Percentiles rank a stretch among this genome's conserved stretches.
These are phyloP conservation scores for Acropternis orthonyx DNA, from an alignment of 2,797 vertebrate genomes.

Conservation along the genomic window DNA sequence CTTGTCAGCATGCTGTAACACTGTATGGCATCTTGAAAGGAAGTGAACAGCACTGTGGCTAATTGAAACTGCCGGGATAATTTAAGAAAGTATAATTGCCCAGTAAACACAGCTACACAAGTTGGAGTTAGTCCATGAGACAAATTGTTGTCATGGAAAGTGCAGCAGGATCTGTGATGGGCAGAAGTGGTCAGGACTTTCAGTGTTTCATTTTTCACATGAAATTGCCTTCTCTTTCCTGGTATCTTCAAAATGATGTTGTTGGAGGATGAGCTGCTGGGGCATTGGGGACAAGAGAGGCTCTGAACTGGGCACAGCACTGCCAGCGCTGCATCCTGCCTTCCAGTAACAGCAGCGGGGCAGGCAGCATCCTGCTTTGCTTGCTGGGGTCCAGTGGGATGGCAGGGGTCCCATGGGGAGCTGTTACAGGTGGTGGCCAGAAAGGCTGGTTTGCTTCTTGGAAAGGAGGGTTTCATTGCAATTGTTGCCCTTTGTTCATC, in stretches of 20 bases:
- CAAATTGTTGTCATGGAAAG: not conserved
- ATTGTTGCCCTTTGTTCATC: not conserved
- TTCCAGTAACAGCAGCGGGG: not conserved
- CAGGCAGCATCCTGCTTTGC: not conserved
- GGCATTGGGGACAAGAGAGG: accelerated
- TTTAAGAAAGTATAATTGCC: not conserved
- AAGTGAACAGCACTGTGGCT: not conserved
- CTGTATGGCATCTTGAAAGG: not conserved
- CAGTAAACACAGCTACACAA: not conserved
- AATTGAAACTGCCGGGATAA: constrained; percentile 19
- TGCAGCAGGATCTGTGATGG: not conserved
- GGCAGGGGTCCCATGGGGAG: not conserved
- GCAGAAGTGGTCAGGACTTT: not conserved
- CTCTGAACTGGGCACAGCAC: not conserved
- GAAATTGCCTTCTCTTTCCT: not conserved
- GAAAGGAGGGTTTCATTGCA: not conserved
- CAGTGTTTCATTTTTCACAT: accelerated
- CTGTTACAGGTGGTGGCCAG: not conserved
- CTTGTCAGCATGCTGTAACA: not conserved
- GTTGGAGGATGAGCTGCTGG: not conserved
- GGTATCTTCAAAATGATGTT: accelerated
- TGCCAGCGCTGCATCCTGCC: not conserved
- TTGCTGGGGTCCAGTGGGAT: accelerated
- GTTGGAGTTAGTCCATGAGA: not conserved
- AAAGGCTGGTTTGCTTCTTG: not conserved